phyloP scores from a whole-genome alignment of 2,888 invertebrate genomes.

The Choristoneura rosaceana region DNA sequence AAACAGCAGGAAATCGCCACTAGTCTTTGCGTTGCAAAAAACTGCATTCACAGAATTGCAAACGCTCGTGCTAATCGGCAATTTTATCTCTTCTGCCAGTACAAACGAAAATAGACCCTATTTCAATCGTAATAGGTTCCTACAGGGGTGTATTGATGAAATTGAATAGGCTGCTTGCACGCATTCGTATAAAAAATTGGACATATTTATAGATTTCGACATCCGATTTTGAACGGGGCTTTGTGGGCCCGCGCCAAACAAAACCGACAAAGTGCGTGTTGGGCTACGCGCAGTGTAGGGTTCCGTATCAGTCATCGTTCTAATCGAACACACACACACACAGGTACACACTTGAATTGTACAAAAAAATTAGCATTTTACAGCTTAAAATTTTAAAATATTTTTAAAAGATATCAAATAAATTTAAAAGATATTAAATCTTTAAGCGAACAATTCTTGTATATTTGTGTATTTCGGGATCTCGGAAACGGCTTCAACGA shows the following conservation, averaged over 20 bases:
- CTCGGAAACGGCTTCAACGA: no score
- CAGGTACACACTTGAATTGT: no score
- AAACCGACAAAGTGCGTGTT: background rate
- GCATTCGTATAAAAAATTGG: slow-evolving; percentile 44
- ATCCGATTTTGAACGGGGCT: slow-evolving; percentile 46
- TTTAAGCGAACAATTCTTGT: no score
- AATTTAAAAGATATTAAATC: no score
- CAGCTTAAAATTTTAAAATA: no score
- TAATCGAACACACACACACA: no score
- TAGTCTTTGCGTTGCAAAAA: slow-evolving; percentile 44
- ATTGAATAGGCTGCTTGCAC: slow-evolving; percentile 41
- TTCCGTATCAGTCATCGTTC: no score
- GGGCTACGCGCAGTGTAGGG: no score
- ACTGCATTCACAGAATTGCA: slow-evolving; percentile 47
- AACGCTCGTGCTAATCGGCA: slow-evolving; percentile 44
- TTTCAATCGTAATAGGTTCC: background rate
- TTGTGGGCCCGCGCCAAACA: slow-evolving; percentile 44
- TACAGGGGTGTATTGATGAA: background rate
- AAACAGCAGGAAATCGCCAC: slow-evolving; percentile 42
- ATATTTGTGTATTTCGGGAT: no score
- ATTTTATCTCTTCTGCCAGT: background rate
- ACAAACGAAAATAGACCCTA: background rate
- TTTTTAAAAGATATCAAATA: no score
- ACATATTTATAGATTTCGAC: slow-evolving; percentile 46
- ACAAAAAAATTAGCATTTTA: no score